A percentile compares a stretch with the other conserved stretches of the same genome.
phyloP scores from a whole-genome alignment of 2,888 invertebrate genomes.

The Galeruca laticollis region DNA sequence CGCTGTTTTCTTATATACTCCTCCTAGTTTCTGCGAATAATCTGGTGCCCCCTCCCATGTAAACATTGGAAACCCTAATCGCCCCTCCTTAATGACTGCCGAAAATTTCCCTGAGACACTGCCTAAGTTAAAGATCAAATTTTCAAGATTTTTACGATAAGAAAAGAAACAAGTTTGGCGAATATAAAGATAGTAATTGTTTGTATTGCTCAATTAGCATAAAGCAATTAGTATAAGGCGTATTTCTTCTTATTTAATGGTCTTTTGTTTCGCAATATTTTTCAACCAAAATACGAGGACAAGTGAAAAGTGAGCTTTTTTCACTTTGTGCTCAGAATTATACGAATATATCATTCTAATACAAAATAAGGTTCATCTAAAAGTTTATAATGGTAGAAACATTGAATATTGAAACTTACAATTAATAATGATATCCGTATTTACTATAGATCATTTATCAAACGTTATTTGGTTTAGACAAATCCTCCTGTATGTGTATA shows the following conservation, averaged over 20 bases:
- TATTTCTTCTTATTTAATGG: neutral
- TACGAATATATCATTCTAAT: too few species aligned
- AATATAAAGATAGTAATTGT: neutral
- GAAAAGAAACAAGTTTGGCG: neutral
- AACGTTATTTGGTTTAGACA: too few species aligned
- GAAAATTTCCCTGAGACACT: slow-evolving; percentile 21
- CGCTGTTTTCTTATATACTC: slow-evolving; percentile 60
- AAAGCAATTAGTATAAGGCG: slow-evolving; percentile 3
- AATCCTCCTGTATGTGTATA: too few species aligned
- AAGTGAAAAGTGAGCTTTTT: too few species aligned
- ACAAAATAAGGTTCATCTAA: too few species aligned
- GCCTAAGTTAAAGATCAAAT: slow-evolving; percentile 4
- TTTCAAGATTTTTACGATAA: slow-evolving; percentile 9
- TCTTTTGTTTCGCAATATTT: slow-evolving; percentile 9
- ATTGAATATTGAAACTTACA: too few species aligned
- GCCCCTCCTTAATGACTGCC: slow-evolving; percentile 43
- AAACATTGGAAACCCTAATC: slow-evolving; percentile 52
- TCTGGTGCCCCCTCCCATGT: slow-evolving; percentile 52
- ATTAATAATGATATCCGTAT: too few species aligned
- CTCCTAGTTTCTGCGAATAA: slow-evolving; percentile 56
- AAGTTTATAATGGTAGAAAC: too few species aligned
- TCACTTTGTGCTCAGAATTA: too few species aligned
- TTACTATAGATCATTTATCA: too few species aligned
- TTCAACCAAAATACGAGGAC: slow-evolving; percentile 14
- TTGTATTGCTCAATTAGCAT: neutral